A percentile compares a stretch with the other conserved stretches of the same genome.
Evolutionary conservation across 2,113 vertebrate genomes (phyloP).

Genomic region (Xenotilapia caudafasciata): DNA sequence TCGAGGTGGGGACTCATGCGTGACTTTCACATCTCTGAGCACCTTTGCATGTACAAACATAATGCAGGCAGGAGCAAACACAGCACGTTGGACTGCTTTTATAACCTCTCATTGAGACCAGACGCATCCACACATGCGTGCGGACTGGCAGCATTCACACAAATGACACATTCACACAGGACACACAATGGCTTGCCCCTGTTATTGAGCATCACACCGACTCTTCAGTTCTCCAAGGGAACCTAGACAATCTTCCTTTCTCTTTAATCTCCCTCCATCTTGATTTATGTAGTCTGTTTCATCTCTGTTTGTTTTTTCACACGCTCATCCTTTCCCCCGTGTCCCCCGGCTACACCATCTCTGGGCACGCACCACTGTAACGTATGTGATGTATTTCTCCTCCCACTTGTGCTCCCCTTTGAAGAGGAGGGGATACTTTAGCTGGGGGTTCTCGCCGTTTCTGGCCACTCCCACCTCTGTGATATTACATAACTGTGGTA

Average conservation of each 20-base stretch:
- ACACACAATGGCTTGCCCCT: conserved; percentile 24
- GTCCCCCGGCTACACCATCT: not conserved
- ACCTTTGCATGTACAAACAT: not conserved
- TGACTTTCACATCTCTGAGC: not conserved
- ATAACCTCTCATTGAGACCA: not conserved
- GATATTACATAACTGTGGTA: not conserved
- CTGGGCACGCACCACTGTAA: conserved; percentile 22
- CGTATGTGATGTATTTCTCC: conserved; percentile 13
- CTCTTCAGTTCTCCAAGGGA: conserved; percentile 5
- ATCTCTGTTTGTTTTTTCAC: conserved; percentile 36
- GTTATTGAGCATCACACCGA: conserved; percentile 37
- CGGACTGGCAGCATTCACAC: not conserved
- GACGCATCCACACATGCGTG: not conserved
- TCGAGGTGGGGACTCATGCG: conserved; percentile 78
- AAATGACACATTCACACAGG: not conserved
- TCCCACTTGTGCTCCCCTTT: conserved; percentile 4
- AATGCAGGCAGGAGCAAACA: not conserved
- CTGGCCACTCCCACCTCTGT: not conserved
- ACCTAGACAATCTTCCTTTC: conserved; percentile 38
- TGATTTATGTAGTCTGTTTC: conserved; percentile 54
- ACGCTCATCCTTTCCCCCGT: not conserved
- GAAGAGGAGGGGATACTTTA: not conserved
- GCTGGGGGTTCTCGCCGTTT: not conserved
- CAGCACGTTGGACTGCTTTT: not conserved
- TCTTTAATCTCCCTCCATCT: conserved; percentile 52